Conservation (phyloP, 2,888 invertebrate species). For the Rhagium mordax region DNA sequence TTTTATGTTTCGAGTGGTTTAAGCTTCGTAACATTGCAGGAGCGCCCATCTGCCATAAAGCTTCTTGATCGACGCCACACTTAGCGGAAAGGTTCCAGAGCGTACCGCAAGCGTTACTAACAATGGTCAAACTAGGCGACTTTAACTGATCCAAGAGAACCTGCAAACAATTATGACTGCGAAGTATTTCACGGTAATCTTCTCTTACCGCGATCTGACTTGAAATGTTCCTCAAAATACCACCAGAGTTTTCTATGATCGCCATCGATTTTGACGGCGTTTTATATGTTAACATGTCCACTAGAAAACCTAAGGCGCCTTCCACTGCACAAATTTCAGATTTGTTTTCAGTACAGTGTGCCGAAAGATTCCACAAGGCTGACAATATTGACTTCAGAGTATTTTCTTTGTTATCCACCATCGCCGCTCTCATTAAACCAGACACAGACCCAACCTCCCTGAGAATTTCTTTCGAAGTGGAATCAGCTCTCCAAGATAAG, state of each 20-base stretch:
- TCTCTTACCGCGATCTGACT: conserved; percentile 95
- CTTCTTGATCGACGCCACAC: conserved; percentile 90
- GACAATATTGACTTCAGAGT: conserved; percentile 95
- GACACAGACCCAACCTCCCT: conserved; percentile 93
- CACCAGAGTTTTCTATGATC: conserved; percentile 98
- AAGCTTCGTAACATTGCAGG: conserved; percentile 93
- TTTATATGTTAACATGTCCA: conserved; percentile 91
- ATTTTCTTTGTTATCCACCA: conserved; percentile 93
- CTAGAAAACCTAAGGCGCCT: conserved; percentile 91
- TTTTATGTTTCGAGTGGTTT: conserved; percentile 96
- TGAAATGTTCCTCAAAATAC: conserved; percentile 95
- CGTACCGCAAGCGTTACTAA: conserved; percentile 96
- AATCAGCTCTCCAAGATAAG: conserved; percentile 97
- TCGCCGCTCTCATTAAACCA: conserved; percentile 90
- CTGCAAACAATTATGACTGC: conserved; percentile 89
- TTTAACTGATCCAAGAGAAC: conserved; percentile 93
- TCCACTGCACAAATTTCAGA: conserved; percentile 94
- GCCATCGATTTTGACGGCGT: conserved; percentile 93
- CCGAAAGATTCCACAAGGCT: conserved; percentile 97
- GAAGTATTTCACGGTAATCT: conserved; percentile 88
- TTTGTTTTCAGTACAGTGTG: conserved; percentile 96
- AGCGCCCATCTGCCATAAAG: conserved; percentile 93
- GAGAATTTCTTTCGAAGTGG: conserved; percentile 90
- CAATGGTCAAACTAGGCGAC: conserved; percentile 94
- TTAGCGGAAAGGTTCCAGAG: conserved; percentile 97